These are phyloP conservation scores for Crypturellus tataupa DNA, from an alignment of 2,797 vertebrate genomes.

Conservation along the genomic window DNA sequence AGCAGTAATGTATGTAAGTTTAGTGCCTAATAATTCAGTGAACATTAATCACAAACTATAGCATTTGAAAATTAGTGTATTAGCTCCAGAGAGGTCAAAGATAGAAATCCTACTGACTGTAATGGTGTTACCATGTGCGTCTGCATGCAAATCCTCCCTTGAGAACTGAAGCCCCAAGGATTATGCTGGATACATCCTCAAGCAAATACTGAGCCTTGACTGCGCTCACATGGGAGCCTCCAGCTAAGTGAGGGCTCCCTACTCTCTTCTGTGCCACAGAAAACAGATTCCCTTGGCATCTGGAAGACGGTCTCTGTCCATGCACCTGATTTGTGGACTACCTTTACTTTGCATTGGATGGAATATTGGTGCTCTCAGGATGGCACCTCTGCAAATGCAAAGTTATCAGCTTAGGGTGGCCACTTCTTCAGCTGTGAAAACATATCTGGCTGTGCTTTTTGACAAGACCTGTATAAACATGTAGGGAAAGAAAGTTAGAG, in stretches of 20 bases:
- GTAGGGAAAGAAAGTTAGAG: background rate
- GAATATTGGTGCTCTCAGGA: background rate
- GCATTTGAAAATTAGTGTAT: background rate
- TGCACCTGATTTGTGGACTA: background rate
- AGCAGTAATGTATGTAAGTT: background rate
- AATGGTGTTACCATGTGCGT: background rate
- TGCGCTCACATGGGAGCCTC: background rate
- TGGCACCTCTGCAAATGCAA: background rate
- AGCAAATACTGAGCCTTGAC: fast-evolving
- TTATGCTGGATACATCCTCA: too few relatives aligned
- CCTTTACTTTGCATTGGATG: fast-evolving
- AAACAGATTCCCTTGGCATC: background rate
- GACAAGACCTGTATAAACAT: background rate
- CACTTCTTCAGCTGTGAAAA: background rate
- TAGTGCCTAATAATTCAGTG: background rate
- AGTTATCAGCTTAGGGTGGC: background rate
- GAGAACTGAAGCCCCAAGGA: background rate
- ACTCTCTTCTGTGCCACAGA: background rate
- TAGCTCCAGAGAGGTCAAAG: background rate
- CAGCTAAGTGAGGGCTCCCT: background rate
- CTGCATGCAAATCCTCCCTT: background rate
- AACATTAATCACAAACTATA: background rate
- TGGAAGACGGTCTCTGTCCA: background rate
- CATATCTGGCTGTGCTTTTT: background rate
- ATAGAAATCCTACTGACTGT: background rate